Conservation (phyloP, 2,888 invertebrate genomes). For the Kryphioiulus occultus region DNA sequence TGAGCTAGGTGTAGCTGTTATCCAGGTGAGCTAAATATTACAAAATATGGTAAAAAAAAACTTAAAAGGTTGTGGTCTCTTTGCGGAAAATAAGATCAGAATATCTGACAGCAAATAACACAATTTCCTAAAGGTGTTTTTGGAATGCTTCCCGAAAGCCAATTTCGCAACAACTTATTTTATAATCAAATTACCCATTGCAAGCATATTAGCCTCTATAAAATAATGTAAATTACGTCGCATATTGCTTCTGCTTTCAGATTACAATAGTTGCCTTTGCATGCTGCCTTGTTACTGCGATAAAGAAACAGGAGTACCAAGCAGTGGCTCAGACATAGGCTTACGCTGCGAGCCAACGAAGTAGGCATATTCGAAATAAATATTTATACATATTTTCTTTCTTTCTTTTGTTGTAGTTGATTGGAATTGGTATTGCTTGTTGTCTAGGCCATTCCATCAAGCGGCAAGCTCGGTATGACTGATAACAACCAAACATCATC, state of each 20-base stretch:
- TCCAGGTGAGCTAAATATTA: neutral
- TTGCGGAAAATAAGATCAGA: too few relatives aligned
- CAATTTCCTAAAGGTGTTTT: neutral
- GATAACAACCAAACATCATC: neutral
- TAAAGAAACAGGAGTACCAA: conserved; percentile 9
- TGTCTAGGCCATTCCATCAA: conserved; percentile 30
- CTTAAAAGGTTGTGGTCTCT: too few relatives aligned
- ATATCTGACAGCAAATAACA: too few relatives aligned
- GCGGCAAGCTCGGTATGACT: neutral
- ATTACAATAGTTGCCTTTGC: neutral
- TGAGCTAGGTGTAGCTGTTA: neutral
- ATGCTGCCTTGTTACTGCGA: neutral
- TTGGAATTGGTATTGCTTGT: conserved; percentile 40
- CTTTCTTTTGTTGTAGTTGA: neutral
- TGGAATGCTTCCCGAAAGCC: too few relatives aligned
- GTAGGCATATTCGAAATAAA: neutral
- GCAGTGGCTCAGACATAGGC: neutral
- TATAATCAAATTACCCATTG: too few relatives aligned
- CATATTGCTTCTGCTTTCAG: neutral
- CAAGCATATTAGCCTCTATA: too few relatives aligned
- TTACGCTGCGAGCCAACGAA: neutral
- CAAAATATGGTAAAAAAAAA: too few relatives aligned
- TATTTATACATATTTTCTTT: conserved; percentile 2
- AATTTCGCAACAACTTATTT: too few relatives aligned
- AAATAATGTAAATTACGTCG: neutral